These are phyloP conservation scores for Piezodorus guildinii DNA, from an alignment of 1,140 invertebrate species.

Conservation along the genomic window DNA sequence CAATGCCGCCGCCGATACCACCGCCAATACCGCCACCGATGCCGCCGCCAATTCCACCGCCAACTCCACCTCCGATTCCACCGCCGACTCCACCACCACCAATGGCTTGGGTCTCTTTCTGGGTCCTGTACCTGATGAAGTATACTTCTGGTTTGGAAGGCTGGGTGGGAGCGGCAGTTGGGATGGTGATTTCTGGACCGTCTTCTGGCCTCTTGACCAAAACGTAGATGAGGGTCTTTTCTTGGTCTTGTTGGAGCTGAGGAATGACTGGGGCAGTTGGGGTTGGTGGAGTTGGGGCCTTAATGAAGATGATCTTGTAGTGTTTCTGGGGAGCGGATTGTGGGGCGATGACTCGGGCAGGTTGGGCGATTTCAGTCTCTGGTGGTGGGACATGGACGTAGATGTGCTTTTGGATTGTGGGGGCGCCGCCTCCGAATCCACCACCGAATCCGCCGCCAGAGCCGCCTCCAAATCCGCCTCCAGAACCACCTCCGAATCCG, in stretches of 20 bases:
- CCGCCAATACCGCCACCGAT: constrained; percentile 33
- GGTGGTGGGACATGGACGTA: constrained; percentile 70
- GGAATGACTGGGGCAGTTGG: constrained; percentile 59
- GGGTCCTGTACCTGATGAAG: constrained; percentile 77
- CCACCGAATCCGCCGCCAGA: constrained; percentile 33
- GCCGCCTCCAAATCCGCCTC: constrained; percentile 32
- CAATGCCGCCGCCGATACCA: constrained; percentile 31
- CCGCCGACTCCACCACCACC: constrained; percentile 30
- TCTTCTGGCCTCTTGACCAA: constrained; percentile 75
- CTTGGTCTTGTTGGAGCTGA: constrained; percentile 60
- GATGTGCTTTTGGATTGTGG: constrained; percentile 63
- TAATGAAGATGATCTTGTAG: constrained; percentile 83
- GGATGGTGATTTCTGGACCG: constrained; percentile 60
- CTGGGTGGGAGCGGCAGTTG: constrained; percentile 59
- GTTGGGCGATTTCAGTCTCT: constrained; percentile 47
- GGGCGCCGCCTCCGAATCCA: constrained; percentile 32
- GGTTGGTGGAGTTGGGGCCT: constrained; percentile 66
- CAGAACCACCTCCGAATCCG: constrained; percentile 31
- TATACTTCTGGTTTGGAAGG: constrained; percentile 76
- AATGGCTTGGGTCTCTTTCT: constrained; percentile 40
- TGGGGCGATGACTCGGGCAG: constrained; percentile 43
- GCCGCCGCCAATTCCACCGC: constrained; percentile 31
- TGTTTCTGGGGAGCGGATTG: constrained; percentile 60
- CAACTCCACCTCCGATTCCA: constrained; percentile 34
- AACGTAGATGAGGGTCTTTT: constrained; percentile 83